Evolutionary conservation across 2,888 invertebrate genomes (phyloP), one percentile per base, ranked within the genome.

Genomic region (Trachelus tabidus): DNA sequence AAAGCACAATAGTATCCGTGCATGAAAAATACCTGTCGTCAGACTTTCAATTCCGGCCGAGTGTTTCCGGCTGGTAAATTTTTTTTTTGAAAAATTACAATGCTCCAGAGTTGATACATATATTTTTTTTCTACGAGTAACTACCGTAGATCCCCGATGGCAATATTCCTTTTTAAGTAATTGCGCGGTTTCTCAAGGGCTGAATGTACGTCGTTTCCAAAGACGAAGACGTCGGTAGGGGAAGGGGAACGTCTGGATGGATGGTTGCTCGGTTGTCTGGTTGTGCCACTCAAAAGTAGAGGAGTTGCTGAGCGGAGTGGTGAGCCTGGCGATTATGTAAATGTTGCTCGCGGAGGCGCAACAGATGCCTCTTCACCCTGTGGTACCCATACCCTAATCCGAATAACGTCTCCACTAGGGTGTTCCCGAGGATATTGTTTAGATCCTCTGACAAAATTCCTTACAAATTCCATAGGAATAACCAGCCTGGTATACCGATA

Each of bases 341-440:
- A 90, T 90, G 87, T 87, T 89, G 88, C 86, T 89, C 89, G 87
- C 85, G 87, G 89, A 90, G 86, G 90, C 89, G 90, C 90, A 90
- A 90, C 90, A 90, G 90, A 90, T 90, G 90, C 89, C 87, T 88
- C 83, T 81, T 80, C 81, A 81, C 71, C 15, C 71, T 71, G 71
- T 23, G 87, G 77, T 80, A 71, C 33, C 71, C 71, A 77, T 79
- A 85, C 84, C 85, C 86, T 88, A 88, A 89, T 87, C 86, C 87
- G 86, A 84, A 87, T 85, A 89, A 86, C 86, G 86, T 87, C 82
- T 86, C 83, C 83, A 77, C 81, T 80, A 75, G 82, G 85, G 82
- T 34, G 75, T 83, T 82, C 84, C 79, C 81, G 76, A 79, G 81
- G 84, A 87, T 87, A 88, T 87, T 87, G 86, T 88, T 88, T 87